Conservation (phyloP, 2,888 invertebrate species). For the Cataglyphis cursor region DNA sequence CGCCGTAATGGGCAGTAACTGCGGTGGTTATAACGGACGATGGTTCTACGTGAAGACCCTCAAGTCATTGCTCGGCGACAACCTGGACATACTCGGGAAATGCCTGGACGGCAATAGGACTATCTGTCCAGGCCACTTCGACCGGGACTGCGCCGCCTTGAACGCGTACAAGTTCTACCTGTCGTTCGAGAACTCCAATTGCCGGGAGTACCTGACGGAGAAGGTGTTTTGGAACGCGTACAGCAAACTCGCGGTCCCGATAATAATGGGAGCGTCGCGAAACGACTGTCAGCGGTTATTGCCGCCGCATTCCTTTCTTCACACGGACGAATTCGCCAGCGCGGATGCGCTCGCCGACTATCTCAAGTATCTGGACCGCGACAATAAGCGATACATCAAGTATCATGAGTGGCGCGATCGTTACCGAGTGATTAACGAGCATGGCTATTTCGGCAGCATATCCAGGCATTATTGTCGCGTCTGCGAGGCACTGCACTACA, state of each 20-base stretch:
- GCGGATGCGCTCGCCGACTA: constrained; percentile 88
- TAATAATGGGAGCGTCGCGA: constrained; percentile 89
- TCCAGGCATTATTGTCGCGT: constrained; percentile 90
- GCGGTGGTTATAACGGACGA: constrained; percentile 87
- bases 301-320: constrained; percentile 90
- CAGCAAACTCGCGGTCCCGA: constrained; percentile 89
- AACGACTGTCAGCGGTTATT: constrained; percentile 87
- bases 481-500: constrained; percentile 91
- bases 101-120: constrained; percentile 87
- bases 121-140: constrained; percentile 90
- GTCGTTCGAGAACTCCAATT: constrained; percentile 91
- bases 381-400: constrained; percentile 84
- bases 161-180: constrained; percentile 90
- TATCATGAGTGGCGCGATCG: constrained; percentile 89
- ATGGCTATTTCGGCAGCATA: constrained; percentile 90
- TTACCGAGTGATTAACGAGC: constrained; percentile 89
- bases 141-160: constrained; percentile 88
- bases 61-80: constrained; percentile 88
- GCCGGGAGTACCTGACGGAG: constrained; percentile 91
- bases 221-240: constrained; percentile 91
- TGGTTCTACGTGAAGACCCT: constrained; percentile 88
- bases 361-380: constrained; percentile 87
- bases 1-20: constrained; percentile 89
- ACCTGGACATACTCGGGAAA: constrained; percentile 88
- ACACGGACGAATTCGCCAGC: constrained; percentile 88